These are phyloP conservation scores for Agrotis clavis DNA, from an alignment of 2,888 invertebrate genomes.

Conservation along the genomic window DNA sequence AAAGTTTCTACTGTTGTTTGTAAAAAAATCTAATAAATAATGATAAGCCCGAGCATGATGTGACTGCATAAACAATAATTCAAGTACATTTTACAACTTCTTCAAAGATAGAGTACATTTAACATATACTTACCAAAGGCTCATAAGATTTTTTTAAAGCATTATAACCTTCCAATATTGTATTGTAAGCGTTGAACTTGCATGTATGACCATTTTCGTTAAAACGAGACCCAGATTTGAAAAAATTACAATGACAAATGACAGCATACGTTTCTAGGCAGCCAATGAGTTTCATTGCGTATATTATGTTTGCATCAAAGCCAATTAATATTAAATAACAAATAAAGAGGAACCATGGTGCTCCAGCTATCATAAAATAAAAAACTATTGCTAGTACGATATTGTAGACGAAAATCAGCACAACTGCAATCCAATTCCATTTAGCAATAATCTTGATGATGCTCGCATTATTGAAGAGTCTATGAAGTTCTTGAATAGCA, in stretches of 20 bases:
- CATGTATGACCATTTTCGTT: not conserved
- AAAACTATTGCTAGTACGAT: not conserved
- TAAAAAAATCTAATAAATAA: no score
- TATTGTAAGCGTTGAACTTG: not conserved
- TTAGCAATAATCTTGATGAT: not conserved
- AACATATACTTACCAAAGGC: slow-evolving; percentile 11
- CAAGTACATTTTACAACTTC: no score
- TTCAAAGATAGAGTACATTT: no score
- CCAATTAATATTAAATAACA: not conserved
- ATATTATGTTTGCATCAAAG: slow-evolving; percentile 21
- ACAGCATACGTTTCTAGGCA: slow-evolving; percentile 10
- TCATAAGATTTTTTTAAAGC: not conserved
- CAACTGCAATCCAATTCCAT: slow-evolving; percentile 16
- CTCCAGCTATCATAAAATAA: not conserved
- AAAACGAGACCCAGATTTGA: not conserved
- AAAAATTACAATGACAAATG: not conserved
- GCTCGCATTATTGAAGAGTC: not conserved
- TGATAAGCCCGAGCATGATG: not conserved
- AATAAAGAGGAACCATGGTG: not conserved
- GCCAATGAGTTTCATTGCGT: slow-evolving; percentile 1
- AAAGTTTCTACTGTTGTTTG: not conserved
- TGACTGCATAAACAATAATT: not conserved
- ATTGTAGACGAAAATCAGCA: slow-evolving; percentile 1
- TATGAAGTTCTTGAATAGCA: not conserved
- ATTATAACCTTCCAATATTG: slow-evolving; percentile 12